Evolutionary conservation across 1,140 invertebrate species (phyloP).

Genomic region (Phymorhynchus buccinoides): DNA sequence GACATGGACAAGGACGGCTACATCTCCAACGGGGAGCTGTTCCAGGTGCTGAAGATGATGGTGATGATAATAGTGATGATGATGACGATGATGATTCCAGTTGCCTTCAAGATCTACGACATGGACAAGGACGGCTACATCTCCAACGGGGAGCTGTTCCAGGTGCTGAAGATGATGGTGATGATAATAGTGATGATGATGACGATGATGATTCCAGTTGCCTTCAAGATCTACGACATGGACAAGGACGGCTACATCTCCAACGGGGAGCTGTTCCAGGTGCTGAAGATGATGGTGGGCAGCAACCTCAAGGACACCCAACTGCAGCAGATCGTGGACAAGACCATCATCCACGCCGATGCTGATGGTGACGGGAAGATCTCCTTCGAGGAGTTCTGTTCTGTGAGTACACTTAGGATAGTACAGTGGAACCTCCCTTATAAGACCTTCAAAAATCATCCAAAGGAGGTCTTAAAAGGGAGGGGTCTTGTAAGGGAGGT

Average conservation of each 20-base stretch:
- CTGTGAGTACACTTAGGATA: constrained; percentile 65
- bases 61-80: too few relatives aligned
- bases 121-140: not conserved
- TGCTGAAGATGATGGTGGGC: constrained; percentile 97
- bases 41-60: too few relatives aligned
- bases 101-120: constrained; percentile 10
- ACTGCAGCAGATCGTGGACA: constrained; percentile 75
- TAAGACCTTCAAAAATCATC: too few relatives aligned
- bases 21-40: too few relatives aligned
- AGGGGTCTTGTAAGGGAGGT: not conserved
- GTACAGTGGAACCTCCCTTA: too few relatives aligned
- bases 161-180: too few relatives aligned
- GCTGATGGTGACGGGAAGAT: constrained; percentile 75
- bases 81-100: too few relatives aligned
- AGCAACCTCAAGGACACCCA: constrained; percentile 75
- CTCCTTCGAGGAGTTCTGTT: constrained; percentile 75
- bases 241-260: constrained; percentile 99
- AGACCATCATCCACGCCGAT: constrained; percentile 75
- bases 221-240: constrained; percentile 99
- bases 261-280: constrained; percentile 97
- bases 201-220: constrained; percentile 76
- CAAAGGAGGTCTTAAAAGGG: not conserved
- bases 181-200: not conserved
- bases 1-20: too few relatives aligned
- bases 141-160: too few relatives aligned